Evolutionary conservation across 2,888 invertebrate species (phyloP).

Genomic region (Notodonta ziczac): DNA sequence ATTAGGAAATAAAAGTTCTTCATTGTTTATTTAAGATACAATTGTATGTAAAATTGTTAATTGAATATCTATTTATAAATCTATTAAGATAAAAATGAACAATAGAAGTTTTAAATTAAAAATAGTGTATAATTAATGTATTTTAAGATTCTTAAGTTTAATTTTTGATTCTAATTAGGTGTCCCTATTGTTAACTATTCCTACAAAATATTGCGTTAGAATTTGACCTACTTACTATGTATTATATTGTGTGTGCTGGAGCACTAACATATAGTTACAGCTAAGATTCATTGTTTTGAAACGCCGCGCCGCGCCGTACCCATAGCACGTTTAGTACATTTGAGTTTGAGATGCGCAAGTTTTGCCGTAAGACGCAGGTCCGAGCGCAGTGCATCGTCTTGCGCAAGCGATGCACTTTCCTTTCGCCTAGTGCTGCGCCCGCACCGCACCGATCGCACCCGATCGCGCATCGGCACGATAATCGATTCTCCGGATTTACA

Average conservation of each 20-base stretch:
- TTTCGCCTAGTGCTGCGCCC: slow-evolving; percentile 53
- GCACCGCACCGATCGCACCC: slow-evolving; percentile 43
- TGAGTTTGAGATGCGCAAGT: slow-evolving; percentile 32
- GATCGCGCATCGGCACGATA: slow-evolving; percentile 57
- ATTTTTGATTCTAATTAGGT: no score
- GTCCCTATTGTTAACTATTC: no score
- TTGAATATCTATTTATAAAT: neutral
- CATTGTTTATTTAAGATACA: slow-evolving; percentile 7
- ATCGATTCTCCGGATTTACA: slow-evolving; percentile 79
- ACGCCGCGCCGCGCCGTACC: slow-evolving; percentile 15
- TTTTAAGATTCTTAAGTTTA: no score
- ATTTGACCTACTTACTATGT: no score
- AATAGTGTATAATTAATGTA: neutral
- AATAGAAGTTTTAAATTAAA: neutral
- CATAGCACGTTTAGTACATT: slow-evolving; percentile 30
- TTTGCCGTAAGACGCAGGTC: slow-evolving; percentile 17
- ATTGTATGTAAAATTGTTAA: slow-evolving; percentile 5
- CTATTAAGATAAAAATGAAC: neutral
- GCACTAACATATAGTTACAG: neutral
- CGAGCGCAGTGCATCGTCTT: slow-evolving; percentile 48
- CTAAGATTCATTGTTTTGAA: slow-evolving; percentile 23
- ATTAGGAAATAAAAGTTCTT: slow-evolving; percentile 20
- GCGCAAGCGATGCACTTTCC: slow-evolving; percentile 78
- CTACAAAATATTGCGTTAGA: no score
- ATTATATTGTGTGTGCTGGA: no score